phyloP scores from a whole-genome alignment of 2,888 invertebrate species.

The Poecilus cupreus region DNA sequence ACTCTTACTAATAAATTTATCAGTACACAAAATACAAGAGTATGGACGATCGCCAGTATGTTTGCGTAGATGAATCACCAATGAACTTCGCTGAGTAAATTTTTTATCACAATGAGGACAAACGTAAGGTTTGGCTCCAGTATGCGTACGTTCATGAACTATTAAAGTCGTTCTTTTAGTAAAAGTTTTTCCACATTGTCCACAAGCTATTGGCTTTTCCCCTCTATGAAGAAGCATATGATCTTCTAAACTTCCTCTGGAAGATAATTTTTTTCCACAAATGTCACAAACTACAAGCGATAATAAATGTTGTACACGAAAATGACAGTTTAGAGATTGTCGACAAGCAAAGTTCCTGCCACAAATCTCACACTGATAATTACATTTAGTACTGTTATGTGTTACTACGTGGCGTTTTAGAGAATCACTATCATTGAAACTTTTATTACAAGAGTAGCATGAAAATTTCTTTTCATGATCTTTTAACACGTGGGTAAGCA shows the following conservation, averaged over 20 bases:
- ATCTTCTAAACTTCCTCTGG: constrained; percentile 70
- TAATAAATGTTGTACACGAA: constrained; percentile 8
- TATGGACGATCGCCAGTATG: constrained; percentile 69
- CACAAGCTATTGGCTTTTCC: constrained; percentile 74
- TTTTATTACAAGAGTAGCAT: not conserved
- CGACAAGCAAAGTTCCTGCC: constrained; percentile 10
- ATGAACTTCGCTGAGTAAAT: constrained; percentile 66
- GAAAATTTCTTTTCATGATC: constrained; percentile 19
- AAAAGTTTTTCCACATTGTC: constrained; percentile 76
- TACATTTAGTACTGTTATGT: not conserved
- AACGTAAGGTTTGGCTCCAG: constrained; percentile 74
- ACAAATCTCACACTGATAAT: constrained; percentile 5
- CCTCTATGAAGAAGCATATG: constrained; percentile 76
- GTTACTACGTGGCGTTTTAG: constrained; percentile 15
- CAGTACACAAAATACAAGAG: constrained; percentile 42
- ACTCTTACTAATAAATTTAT: constrained; percentile 43
- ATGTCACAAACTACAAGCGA: constrained; percentile 42
- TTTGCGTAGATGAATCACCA: constrained; percentile 71
- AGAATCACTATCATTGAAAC: not conserved
- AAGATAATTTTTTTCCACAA: constrained; percentile 68
- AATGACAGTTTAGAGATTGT: not conserved
- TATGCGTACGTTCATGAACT: constrained; percentile 74
- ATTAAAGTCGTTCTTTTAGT: constrained; percentile 75
- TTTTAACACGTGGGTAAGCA: not conserved
- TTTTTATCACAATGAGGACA: constrained; percentile 68